A percentile compares a stretch with the other conserved stretches of the same genome.
Conservation (phyloP, 1,140 invertebrate genomes). For the Neuroterus valhalla region DNA sequence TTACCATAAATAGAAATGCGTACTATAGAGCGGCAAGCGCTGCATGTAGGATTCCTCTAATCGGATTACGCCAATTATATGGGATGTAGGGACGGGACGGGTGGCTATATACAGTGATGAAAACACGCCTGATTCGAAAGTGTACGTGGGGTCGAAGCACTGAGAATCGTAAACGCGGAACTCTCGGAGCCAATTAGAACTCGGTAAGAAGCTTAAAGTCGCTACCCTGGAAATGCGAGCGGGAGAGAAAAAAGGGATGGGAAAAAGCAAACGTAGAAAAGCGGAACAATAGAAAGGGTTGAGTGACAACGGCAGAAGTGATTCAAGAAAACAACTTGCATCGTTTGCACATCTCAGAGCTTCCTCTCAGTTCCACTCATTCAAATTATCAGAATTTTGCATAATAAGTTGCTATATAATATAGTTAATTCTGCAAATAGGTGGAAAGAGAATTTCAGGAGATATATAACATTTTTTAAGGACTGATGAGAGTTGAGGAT, state of each 20-base stretch:
- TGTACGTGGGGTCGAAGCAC: constrained; percentile 22
- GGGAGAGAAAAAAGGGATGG: background rate
- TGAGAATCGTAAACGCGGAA: constrained; percentile 33
- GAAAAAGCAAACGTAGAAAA: constrained; percentile 19
- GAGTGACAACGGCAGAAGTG: constrained; percentile 31
- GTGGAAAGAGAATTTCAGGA: too few species aligned
- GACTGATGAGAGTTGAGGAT: too few species aligned
- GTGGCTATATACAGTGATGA: constrained; percentile 20
- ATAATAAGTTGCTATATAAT: too few species aligned
- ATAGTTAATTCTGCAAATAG: too few species aligned
- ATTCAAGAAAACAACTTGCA: background rate
- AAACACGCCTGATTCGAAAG: constrained; percentile 28
- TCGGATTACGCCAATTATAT: constrained; percentile 43
- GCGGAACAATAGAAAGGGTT: constrained; percentile 1
- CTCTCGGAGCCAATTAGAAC: constrained; percentile 42
- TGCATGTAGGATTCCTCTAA: constrained; percentile 39
- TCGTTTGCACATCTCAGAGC: background rate
- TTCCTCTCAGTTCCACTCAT: too few species aligned
- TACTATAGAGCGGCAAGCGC: background rate
- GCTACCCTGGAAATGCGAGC: constrained; percentile 33
- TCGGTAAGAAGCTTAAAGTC: constrained; percentile 41
- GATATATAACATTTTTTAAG: too few species aligned
- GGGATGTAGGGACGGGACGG: constrained; percentile 15
- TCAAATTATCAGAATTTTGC: too few species aligned
- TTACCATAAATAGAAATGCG: constrained; percentile 26